phyloP scores from a whole-genome alignment of 2,797 vertebrate species.

The Fratercula arctica region DNA sequence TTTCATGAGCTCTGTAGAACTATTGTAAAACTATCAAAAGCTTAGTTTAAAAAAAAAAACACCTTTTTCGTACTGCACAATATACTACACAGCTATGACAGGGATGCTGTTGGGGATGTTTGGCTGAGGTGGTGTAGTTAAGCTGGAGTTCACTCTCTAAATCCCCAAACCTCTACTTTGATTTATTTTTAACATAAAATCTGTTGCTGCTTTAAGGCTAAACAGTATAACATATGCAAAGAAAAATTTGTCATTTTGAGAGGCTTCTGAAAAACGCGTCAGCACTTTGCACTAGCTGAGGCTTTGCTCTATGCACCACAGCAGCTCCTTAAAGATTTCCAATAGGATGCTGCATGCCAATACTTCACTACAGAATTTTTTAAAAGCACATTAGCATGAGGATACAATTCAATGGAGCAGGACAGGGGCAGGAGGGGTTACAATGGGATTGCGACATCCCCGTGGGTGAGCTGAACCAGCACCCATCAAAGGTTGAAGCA shows the following conservation, averaged over 20 bases:
- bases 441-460: not conserved
- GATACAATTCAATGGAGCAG: not conserved
- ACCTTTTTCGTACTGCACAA: not conserved
- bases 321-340: slow-evolving; percentile 26
- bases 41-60: not conserved
- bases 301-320: not conserved
- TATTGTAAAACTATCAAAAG: slow-evolving; percentile 30
- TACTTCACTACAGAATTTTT: not conserved
- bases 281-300: not conserved
- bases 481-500: not conserved
- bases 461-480: rapidly evolving
- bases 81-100: not conserved
- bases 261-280: slow-evolving; percentile 2
- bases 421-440: not conserved
- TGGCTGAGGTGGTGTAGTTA: not conserved
- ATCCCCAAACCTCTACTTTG: not conserved
- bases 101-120: not conserved
- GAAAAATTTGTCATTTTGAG: slow-evolving; percentile 26
- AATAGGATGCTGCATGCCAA: not conserved
- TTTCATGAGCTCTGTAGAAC: not conserved
- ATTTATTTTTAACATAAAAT: slow-evolving; percentile 32
- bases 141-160: not conserved
- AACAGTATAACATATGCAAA: slow-evolving; percentile 1
- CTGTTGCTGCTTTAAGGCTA: slow-evolving; percentile 4
- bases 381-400: not conserved